Evolutionary conservation across 2,888 invertebrate species (phyloP), one percentile per base, ranked within the genome.

Genomic region (Boloria selene): DNA sequence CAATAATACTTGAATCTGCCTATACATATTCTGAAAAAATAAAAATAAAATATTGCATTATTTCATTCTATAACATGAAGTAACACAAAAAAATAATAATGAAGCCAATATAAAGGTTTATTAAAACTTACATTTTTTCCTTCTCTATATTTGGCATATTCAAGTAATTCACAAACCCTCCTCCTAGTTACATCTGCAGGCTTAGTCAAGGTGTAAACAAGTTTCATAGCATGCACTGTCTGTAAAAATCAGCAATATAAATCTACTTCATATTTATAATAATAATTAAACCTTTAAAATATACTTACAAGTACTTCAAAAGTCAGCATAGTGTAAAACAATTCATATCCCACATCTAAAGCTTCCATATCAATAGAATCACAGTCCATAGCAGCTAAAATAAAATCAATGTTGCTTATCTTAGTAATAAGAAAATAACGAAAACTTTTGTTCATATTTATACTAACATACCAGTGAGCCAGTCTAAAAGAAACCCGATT

Each of bases 191-290:
- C 90, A 79, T 93, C 90, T 61, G 76, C 73, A 22, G 92, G 90
- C 71, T 91, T 92, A 26, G 90, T 92, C 72, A 92, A 74, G 7
- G 82, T 88, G 68, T 92, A 92, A 0, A 92, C 81, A 38, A 93
- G 77, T 74, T 90, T 92, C 62, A 88, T 77, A n/a, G 80, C 83
- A 78, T 87, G 83, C 0, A 80, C 77, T 31, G 87, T 83, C 93
- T 93, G 78, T 53, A 87, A 85, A 68, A 18, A 53, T 50, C 45
- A 14, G 53, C 45, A 53, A 65, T 31, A 54, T 17, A 18, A n/a
- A 44, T 51, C 47, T 18, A 42, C 13, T 54, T 31, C 5, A 45
- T 22, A 51, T 13, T 53, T 50, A 7, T 14, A 26, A 17, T 44
- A 59, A 44, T 22, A 60, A 22, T 44, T 13, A 26, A 16, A n/a